A percentile compares a stretch with the other conserved stretches of the same genome.
Conservation (phyloP, 2,888 invertebrate genomes). For the Drosophila borborema region DNA sequence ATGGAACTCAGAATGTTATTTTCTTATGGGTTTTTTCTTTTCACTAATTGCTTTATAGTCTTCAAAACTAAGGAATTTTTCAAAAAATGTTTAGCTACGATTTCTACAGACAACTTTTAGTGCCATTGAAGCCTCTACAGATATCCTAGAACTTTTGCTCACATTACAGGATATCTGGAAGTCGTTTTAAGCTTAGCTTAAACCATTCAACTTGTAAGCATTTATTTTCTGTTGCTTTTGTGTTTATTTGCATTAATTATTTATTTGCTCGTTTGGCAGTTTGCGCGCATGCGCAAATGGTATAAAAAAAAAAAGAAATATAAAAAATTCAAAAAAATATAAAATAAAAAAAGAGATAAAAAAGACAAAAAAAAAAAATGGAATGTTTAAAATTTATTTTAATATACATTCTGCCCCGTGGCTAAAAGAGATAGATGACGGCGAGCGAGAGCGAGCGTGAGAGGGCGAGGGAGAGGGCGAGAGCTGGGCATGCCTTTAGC, state of each 20-base stretch:
- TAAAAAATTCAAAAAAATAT: conserved; percentile 14
- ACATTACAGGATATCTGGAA: conserved; percentile 26
- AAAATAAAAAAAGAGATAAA: conserved; percentile 41
- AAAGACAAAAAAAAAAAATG: conserved; percentile 24
- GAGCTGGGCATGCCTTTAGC: conserved; percentile 7
- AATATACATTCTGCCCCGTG: conserved; percentile 59
- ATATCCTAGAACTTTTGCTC: no score
- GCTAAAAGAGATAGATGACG: conserved; percentile 31
- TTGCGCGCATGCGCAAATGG: conserved; percentile 81
- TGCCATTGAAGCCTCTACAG: neutral
- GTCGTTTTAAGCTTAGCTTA: neutral
- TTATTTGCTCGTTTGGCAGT: conserved; percentile 77
- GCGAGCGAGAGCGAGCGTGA: neutral
- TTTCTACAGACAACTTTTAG: neutral
- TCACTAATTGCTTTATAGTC: no score
- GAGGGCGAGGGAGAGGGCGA: conserved; percentile 22
- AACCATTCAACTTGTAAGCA: conserved; percentile 6
- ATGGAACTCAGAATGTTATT: rapidly evolving
- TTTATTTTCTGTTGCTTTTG: conserved; percentile 52
- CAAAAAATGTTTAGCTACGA: neutral
- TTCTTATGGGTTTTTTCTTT: no score
- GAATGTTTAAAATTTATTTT: conserved; percentile 75
- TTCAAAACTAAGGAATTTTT: no score
- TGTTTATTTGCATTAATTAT: conserved; percentile 79
- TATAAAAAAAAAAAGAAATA: conserved; percentile 54